Base-by-base conservation (phyloP, 23 tunicate genomes). In the Styela plicata region DNA sequence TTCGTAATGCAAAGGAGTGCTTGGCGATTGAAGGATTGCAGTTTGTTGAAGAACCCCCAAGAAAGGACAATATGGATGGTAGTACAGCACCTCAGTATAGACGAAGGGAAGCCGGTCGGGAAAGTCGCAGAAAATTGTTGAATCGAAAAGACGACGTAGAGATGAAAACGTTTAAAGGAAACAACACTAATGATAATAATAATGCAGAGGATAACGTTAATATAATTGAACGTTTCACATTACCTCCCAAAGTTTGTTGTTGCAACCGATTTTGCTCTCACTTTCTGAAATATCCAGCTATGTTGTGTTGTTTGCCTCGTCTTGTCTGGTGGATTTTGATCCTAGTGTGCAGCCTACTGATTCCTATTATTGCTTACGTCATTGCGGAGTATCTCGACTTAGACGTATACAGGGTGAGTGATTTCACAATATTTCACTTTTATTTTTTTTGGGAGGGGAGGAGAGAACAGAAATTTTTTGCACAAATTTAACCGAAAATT, bases 271-370 rank as follows among this genome's bases (percentile, higher is more conserved):
- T 90, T 61, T 74, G 67, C 31, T 61, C 76, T 3, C 98, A 93
- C 61, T 86, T 88, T 36, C 27, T 78, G 78, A 84, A 79, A 62
- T 82, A 93, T 69, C 98, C 98, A 66, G 84, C 83, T 69, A 93
- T 69, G 53, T 35, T 78, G 13, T 93, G 98, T 37, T 1, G 74
- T 28, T 63, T 76, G 7, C 98, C 93, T 17, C 63, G 24, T 63
- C 70, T 93, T 31, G 85, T 61, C 83, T 88, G 94, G 84, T 83
- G 92, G 84, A 82, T 93, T 23, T 36, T 93, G 33, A 37, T 90
- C 63, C 28, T 85, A 21, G 34, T 88, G 3, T 74, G 87, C 0
- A 34, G 82, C 66, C 27, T 93, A 32, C 31, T 81, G 31, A 74
- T 88, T 52, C 98, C 98, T 1, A 52, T 93, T 62, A 77, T 82